phyloP scores from a whole-genome alignment of 2,113 vertebrate genomes.

The Brachypodius melanocephalos region DNA sequence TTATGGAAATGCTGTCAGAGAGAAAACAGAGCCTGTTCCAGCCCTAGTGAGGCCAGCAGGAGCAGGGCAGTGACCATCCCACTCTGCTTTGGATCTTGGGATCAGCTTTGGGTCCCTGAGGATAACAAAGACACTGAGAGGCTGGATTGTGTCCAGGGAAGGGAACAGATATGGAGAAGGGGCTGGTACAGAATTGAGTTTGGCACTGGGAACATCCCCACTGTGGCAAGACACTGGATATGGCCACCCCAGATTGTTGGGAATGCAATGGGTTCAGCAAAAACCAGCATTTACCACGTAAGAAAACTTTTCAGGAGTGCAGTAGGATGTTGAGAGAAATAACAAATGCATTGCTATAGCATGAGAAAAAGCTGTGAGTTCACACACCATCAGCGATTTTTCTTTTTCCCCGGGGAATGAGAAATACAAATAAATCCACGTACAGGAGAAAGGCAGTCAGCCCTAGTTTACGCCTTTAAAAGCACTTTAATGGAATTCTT shows the following conservation, averaged over 20 bases:
- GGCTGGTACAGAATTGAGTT: background rate
- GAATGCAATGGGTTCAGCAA: rapidly evolving
- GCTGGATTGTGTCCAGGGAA: background rate
- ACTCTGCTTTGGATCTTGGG: too few species aligned
- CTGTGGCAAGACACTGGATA: rapidly evolving
- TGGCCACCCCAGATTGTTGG: rapidly evolving
- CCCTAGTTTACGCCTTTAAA: background rate
- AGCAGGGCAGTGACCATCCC: background rate
- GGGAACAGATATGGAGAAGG: background rate
- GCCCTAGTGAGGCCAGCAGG: background rate
- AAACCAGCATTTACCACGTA: rapidly evolving
- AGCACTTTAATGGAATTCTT: background rate
- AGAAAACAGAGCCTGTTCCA: background rate
- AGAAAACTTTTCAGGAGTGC: background rate
- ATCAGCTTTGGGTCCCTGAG: background rate
- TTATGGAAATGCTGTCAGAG: background rate
- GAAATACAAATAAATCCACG: rapidly evolving
- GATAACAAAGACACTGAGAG: background rate
- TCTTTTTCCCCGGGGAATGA: background rate
- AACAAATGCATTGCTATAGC: background rate
- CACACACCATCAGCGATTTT: background rate
- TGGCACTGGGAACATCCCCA: background rate
- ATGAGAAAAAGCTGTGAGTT: rapidly evolving
- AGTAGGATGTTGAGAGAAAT: background rate
- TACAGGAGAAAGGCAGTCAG: background rate